Conservation (phyloP, 1,140 invertebrate genomes). For the Temnothorax curvispinosus region DNA sequence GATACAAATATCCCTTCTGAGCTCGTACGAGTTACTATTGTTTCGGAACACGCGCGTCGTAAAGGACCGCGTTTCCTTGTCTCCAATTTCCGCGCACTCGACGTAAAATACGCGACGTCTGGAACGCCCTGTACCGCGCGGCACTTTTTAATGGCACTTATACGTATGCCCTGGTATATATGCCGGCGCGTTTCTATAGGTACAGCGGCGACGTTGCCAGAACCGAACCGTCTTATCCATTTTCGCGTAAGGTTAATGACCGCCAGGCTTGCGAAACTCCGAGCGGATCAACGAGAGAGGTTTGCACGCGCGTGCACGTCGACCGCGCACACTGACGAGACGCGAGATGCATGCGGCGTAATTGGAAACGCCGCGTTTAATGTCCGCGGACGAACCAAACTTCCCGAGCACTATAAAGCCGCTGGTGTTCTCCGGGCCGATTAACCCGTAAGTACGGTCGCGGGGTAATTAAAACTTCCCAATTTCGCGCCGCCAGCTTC, state of each 20-base stretch:
- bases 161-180: background rate
- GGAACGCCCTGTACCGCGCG: background rate
- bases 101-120: background rate
- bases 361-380: constrained; percentile 59
- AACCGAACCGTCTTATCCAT: constrained; percentile 73
- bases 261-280: constrained; percentile 64
- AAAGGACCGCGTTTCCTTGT: background rate
- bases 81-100: background rate
- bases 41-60: background rate
- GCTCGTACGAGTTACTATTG: background rate
- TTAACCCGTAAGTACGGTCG: constrained; percentile 23
- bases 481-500: constrained; percentile 10
- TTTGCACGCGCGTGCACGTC: constrained; percentile 21
- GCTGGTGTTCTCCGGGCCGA: constrained; percentile 25
- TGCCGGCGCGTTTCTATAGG: constrained; percentile 36
- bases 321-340: background rate
- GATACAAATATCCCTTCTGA: background rate
- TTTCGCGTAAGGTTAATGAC: constrained; percentile 77
- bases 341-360: constrained; percentile 29
- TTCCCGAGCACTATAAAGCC: constrained; percentile 38
- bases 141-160: constrained; percentile 29
- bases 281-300: constrained; percentile 21
- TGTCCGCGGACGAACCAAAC: constrained; percentile 34
- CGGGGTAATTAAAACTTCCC: constrained; percentile 50
- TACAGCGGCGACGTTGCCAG: constrained; percentile 62